phyloP scores from a whole-genome alignment of 2,888 invertebrate species.

The Acleris holmiana region DNA sequence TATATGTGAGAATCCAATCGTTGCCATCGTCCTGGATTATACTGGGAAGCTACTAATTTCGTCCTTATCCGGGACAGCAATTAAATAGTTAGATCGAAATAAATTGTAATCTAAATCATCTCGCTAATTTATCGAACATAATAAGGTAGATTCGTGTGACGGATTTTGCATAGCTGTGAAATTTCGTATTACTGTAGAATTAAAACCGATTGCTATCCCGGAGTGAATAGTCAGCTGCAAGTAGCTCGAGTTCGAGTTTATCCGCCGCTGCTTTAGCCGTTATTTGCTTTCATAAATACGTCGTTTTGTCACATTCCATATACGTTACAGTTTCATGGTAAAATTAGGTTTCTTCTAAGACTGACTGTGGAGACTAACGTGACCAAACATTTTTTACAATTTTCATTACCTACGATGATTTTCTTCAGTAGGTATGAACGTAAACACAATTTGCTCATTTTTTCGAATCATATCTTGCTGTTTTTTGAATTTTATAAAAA shows the following conservation, averaged over 20 bases:
- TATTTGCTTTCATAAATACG: slow-evolving; percentile 47
- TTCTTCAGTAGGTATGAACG: slow-evolving; percentile 66
- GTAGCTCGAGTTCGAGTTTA: slow-evolving; percentile 30
- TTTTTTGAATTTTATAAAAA: slow-evolving; percentile 50
- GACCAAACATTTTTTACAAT: slow-evolving; percentile 57
- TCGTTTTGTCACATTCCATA: slow-evolving; percentile 71
- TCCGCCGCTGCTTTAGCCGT: slow-evolving; percentile 46
- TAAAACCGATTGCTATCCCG: slow-evolving; percentile 63
- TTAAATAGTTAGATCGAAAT: slow-evolving; percentile 69
- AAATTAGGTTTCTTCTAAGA: slow-evolving; percentile 78
- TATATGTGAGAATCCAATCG: slow-evolving; percentile 34
- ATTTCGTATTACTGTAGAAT: slow-evolving; percentile 47
- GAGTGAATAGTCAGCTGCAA: slow-evolving; percentile 52
- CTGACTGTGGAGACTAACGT: slow-evolving; percentile 74
- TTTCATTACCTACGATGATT: slow-evolving; percentile 51
- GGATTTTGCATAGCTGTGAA: slow-evolving; percentile 60
- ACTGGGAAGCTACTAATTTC: slow-evolving; percentile 65
- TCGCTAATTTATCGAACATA: slow-evolving; percentile 60
- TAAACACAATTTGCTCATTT: slow-evolving; percentile 73
- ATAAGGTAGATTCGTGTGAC: slow-evolving; percentile 62
- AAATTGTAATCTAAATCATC: slow-evolving; percentile 68
- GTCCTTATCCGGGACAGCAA: slow-evolving; percentile 79
- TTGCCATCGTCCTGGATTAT: slow-evolving; percentile 50
- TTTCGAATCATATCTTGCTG: slow-evolving; percentile 63
- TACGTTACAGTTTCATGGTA: slow-evolving; percentile 63